Evolutionary conservation across 2,797 vertebrate species (phyloP).

Genomic region (Sebastes ruberrimus): DNA sequence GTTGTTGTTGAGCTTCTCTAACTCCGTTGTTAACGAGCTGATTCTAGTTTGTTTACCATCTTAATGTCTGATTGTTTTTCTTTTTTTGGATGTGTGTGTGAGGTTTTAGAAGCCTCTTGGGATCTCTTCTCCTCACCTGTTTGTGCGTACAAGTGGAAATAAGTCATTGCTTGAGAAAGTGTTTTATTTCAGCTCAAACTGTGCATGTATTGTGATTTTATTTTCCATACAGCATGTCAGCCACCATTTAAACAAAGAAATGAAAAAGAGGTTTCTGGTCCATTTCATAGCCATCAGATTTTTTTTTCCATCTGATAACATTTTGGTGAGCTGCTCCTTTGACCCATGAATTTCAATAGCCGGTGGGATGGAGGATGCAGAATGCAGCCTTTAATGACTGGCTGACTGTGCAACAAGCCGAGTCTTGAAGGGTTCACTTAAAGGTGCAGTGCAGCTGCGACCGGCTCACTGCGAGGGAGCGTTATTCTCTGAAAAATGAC

Average conservation of each 20-base stretch:
- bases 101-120: neutral
- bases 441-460: constrained; percentile 6
- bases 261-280: constrained; percentile 2
- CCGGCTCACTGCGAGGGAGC: neutral
- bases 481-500: neutral
- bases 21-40: constrained; percentile 8
- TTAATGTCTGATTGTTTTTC: neutral
- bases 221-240: neutral
- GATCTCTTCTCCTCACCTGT: neutral
- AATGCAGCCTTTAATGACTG: constrained; percentile 26
- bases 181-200: no score
- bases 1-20: neutral
- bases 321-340: constrained; percentile 54
- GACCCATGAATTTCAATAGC: constrained; percentile 61
- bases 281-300: constrained; percentile 14
- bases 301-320: constrained; percentile 38
- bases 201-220: no score
- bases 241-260: neutral
- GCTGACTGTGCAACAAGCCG: constrained; percentile 28
- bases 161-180: neutral
- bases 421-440: constrained; percentile 19
- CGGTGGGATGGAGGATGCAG: constrained; percentile 29
- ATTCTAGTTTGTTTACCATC: constrained; percentile 10
- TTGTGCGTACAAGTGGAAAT: neutral
- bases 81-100: neutral